Evolutionary conservation across 1,140 invertebrate species (phyloP).

Genomic region (Stegodyphus dumicola): DNA sequence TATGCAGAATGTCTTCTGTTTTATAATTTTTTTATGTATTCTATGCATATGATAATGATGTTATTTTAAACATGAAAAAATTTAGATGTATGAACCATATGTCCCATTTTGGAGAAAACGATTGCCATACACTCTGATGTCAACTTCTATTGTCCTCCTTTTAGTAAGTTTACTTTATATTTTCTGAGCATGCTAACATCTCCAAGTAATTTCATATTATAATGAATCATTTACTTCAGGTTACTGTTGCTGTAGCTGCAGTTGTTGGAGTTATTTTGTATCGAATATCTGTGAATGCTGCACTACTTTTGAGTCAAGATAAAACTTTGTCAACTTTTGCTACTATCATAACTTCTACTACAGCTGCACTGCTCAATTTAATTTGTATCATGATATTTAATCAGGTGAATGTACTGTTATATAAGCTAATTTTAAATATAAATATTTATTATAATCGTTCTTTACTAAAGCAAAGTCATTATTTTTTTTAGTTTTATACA

Average conservation of each 20-base stretch:
- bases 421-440: neutral
- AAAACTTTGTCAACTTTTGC: slow-evolving; percentile 76
- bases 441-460: neutral
- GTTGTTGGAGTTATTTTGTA: slow-evolving; percentile 93
- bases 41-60: neutral
- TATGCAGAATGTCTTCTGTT: no score
- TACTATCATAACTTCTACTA: slow-evolving; percentile 83
- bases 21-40: neutral
- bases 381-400: slow-evolving; percentile 88
- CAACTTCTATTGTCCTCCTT: slow-evolving; percentile 84
- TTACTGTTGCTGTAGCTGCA: slow-evolving; percentile 82
- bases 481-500: slow-evolving; percentile 60
- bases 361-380: slow-evolving; percentile 88
- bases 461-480: neutral
- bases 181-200: neutral
- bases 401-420: slow-evolving; percentile 72
- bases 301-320: slow-evolving; percentile 65
- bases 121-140: slow-evolving; percentile 84
- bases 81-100: slow-evolving; percentile 81
- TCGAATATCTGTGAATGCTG: slow-evolving; percentile 86
- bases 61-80: neutral
- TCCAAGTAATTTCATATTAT: neutral
- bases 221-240: slow-evolving; percentile 69
- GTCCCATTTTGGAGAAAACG: slow-evolving; percentile 90
- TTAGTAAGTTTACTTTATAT: slow-evolving; percentile 72